These are phyloP conservation scores for Heliornis fulica DNA, from an alignment of 2,113 vertebrate genomes.

Conservation along the genomic window DNA sequence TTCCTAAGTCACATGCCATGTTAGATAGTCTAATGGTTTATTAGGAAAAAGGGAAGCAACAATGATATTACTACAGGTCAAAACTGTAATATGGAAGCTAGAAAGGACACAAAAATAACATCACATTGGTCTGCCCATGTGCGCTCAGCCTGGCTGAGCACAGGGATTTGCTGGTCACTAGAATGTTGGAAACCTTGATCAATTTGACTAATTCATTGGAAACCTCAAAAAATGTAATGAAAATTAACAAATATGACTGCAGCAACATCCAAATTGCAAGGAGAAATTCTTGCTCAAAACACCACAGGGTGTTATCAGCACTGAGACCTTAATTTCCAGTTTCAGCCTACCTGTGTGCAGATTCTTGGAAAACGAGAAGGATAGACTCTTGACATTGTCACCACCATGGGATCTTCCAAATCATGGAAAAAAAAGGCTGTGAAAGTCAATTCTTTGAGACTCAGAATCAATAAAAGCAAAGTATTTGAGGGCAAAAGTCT, in stretches of 20 bases:
- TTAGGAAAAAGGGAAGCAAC: neutral
- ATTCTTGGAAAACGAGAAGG: neutral
- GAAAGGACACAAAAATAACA: neutral
- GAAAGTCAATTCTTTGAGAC: neutral
- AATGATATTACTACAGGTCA: neutral
- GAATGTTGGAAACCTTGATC: neutral
- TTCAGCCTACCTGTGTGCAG: neutral
- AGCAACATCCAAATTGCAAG: neutral
- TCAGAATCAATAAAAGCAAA: neutral
- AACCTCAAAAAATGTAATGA: neutral
- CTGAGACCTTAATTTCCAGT: neutral
- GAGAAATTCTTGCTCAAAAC: neutral
- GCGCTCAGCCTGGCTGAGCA: neutral
- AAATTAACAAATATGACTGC: neutral
- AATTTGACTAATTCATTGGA: neutral
- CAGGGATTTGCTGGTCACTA: neutral
- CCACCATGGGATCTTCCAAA: neutral
- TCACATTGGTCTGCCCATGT: neutral
- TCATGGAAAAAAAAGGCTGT: neutral
- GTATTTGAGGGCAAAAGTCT: neutral
- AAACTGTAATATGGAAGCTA: neutral
- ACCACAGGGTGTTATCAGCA: neutral
- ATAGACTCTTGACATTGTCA: neutral
- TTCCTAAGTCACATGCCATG: neutral
- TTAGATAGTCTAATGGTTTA: neutral